Evolutionary conservation across 1,140 invertebrate genomes (phyloP), one percentile per base, ranked within the genome.

Genomic region (Zaprionus nigranus): DNA sequence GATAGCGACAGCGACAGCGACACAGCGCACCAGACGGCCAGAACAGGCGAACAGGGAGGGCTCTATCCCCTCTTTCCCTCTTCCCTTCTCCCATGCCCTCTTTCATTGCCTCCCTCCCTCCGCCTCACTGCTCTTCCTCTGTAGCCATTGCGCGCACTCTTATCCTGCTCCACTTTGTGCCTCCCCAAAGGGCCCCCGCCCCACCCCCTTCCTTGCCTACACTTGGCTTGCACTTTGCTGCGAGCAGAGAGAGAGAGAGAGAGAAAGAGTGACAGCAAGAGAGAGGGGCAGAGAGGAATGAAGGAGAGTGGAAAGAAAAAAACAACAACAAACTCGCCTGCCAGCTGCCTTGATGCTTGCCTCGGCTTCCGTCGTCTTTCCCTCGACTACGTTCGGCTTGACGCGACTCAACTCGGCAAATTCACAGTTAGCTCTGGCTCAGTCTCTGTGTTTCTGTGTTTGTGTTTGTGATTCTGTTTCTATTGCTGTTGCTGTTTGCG

Each of bases 131-230:
- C 20, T 54, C n/a, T 66, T 11, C 17, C 17, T 20, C n/a, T 49
- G 9, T 30, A 9, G 43, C 43, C 46, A 22, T 9, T 40, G 38
- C 20, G 46, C 80, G 46, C 12, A 24, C 84, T 78, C 84, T 88
- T 78, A 87, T 68, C 73, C 83, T 83, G 84, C 78, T 65, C 84
- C 82, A 83, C 70, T 83, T 84, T 88, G 70, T 68, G 58, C 11
- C 69, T 49, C 2, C 12, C 34, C 6, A 46, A 56, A 36, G 46
- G 28, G 38, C 49, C 36, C 26, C 30, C 26, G 2, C 17, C 38
- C 13, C 15, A n/a, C n/a, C 3, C 24, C 24, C 40, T 2, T 40
- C 5, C 7, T 34, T 15, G 36, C 13, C 13, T 20, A 5, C 20
- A 13, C 36, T 15, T 46, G 13, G 15, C 38, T 6, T n/a, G 15